Evolutionary conservation across 92 coral and sea anemone genomes (phyloP), one percentile per base, ranked within the genome.

Genomic region (Meandrina meandrites): DNA sequence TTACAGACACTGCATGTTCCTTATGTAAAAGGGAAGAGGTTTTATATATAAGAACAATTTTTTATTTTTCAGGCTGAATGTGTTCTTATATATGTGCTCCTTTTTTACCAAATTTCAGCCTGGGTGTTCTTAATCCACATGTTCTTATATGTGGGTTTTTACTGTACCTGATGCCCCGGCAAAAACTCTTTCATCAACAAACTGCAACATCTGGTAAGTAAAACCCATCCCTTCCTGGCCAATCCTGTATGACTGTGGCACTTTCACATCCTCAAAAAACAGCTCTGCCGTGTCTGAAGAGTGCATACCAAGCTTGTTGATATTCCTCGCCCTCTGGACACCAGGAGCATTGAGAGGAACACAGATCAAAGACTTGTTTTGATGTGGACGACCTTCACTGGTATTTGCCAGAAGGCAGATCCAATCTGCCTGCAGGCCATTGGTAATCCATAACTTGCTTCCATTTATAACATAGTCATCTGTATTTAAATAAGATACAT

Each of bases 361-460:
- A 73, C 95, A 89, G 62, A 97, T 92, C 21, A 97, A 86, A 56
- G 98, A 93, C 92, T 97, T 97, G 88, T 97, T 97, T 53, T 86
- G 82, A 82, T 97, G 98, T 15, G 95, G 89, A 54, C 82, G 93
- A 15, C 95, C 98, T 22, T 95, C 93, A 88, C 96, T 93, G 71
- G 99, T 97, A 86, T 97, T 97, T 50, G 96, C 99, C 62, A 97
- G 79, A 24, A 97, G 93, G 53, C 99, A 97, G 91, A 97, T 97
- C 99, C 99, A 97, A 83, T 97, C 99, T 75, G 99, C 99, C 87
- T 95, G 99, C 36, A 92, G 89, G 42, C 99, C 99, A 92, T 91
- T 97, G 8, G 99, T 97, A 82, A 89, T 97, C 99, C 99, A 97
- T 93, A 97, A 82, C 86, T 97, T 97, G 54, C 98, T 94, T 28